Evolutionary conservation across 92 coral and sea anemone genomes (phyloP).

Genomic region (Porites rus): DNA sequence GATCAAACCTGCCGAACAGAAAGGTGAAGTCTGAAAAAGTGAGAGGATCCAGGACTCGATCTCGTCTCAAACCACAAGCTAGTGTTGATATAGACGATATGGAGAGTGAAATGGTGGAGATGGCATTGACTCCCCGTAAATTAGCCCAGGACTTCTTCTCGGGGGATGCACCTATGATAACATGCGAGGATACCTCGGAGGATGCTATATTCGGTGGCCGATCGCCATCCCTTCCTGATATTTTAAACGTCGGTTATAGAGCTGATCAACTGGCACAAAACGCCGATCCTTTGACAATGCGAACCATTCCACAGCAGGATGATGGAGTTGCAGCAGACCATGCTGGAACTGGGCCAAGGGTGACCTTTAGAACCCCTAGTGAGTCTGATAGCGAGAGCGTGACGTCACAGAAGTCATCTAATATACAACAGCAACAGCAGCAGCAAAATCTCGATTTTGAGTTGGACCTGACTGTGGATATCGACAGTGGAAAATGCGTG

Average conservation of each 20-base stretch:
- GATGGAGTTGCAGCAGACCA: constrained; percentile 14
- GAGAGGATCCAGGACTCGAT: constrained; percentile 66
- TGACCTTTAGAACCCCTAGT: constrained; percentile 79
- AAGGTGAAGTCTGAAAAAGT: constrained; percentile 77
- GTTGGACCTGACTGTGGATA: constrained; percentile 92
- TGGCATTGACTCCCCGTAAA: constrained; percentile 29
- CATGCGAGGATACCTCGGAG: constrained; percentile 32
- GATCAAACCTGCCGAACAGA: constrained; percentile 35
- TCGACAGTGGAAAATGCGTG: constrained; percentile 96
- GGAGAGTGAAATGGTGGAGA: constrained; percentile 70
- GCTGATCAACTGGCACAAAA: neutral
- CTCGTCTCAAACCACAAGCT: constrained; percentile 52
- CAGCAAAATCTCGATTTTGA: constrained; percentile 95
- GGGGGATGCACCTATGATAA: constrained; percentile 45
- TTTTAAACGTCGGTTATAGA: constrained; percentile 30
- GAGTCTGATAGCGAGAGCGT: constrained; percentile 59
- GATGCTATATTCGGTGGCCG: constrained; percentile 16
- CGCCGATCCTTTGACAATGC: constrained; percentile 27
- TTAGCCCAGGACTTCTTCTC: neutral
- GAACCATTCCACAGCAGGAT: constrained; percentile 32
- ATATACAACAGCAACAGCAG: constrained; percentile 38
- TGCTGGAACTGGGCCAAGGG: constrained; percentile 58
- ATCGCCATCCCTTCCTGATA: constrained; percentile 60
- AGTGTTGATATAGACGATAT: constrained; percentile 50
- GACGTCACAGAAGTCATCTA: constrained; percentile 64